Conservation (phyloP, 2,888 invertebrate species). For the Tipula helvola region DNA sequence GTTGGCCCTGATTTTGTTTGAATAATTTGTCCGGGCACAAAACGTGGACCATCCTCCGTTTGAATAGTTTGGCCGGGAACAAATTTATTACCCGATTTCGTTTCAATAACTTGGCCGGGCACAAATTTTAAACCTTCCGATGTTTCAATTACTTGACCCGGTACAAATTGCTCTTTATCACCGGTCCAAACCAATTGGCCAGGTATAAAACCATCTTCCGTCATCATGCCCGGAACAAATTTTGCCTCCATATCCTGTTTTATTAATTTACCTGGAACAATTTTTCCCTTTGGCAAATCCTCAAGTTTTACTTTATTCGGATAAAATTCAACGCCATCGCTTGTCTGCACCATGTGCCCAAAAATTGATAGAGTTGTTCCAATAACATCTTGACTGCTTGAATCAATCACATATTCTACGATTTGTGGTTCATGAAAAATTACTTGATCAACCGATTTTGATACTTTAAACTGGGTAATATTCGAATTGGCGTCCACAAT, state of each 20-base stretch:
- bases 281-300: constrained; percentile 42
- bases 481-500: constrained; percentile 37
- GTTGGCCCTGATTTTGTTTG: constrained; percentile 62
- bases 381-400: constrained; percentile 40
- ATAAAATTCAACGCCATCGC: constrained; percentile 51
- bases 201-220: constrained; percentile 52
- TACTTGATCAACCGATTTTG: constrained; percentile 44
- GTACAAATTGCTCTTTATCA: constrained; percentile 56
- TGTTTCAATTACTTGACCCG: constrained; percentile 60
- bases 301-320: constrained; percentile 35
- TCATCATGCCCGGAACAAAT: constrained; percentile 57
- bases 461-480: constrained; percentile 44
- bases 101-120: constrained; percentile 62
- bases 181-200: constrained; percentile 58
- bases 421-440: constrained; percentile 42
- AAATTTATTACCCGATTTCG: constrained; percentile 54
- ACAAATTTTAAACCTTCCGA: constrained; percentile 57
- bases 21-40: constrained; percentile 67
- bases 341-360: constrained; percentile 53
- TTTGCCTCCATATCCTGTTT: constrained; percentile 47
- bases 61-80: constrained; percentile 62
- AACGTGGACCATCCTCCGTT: constrained; percentile 56
- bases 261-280: constrained; percentile 50
- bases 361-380: constrained; percentile 44
- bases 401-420: constrained; percentile 45